Evolutionary conservation across 1,140 invertebrate genomes (phyloP).

Genomic region (Aphelenchoides besseyi): DNA sequence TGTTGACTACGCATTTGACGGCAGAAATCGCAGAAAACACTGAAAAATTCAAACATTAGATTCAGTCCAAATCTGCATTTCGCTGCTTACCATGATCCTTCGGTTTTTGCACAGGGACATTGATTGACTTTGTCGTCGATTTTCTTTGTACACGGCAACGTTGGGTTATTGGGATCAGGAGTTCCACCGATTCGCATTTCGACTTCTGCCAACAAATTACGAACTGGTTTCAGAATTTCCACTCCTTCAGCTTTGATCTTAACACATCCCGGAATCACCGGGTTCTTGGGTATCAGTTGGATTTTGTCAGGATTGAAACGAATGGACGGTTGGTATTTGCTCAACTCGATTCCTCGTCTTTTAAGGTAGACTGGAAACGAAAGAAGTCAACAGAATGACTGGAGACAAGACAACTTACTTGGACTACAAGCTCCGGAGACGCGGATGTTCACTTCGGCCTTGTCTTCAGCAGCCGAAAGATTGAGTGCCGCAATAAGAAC

Average conservation of each 20-base stretch:
- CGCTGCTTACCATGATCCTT: constrained; percentile 55
- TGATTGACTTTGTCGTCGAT: constrained; percentile 63
- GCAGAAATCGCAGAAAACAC: constrained; percentile 62
- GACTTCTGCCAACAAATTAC: constrained; percentile 60
- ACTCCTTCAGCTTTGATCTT: constrained; percentile 63
- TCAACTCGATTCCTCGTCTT: constrained; percentile 58
- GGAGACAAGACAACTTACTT: constrained; percentile 36
- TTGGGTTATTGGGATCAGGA: constrained; percentile 61
- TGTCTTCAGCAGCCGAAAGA: constrained; percentile 41
- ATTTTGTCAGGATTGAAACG: constrained; percentile 62
- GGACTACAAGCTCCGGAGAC: constrained; percentile 62
- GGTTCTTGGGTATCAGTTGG: constrained; percentile 61
- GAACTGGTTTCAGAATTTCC: constrained; percentile 57
- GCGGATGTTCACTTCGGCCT: constrained; percentile 60
- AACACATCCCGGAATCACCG: constrained; percentile 61
- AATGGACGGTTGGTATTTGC: constrained; percentile 58
- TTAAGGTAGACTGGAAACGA: constrained; percentile 55
- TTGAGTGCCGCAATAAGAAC: no score
- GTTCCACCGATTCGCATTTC: constrained; percentile 63
- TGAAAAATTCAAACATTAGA: constrained; percentile 30
- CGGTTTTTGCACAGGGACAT: constrained; percentile 61
- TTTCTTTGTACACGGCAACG: constrained; percentile 60
- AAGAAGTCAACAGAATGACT: not conserved
- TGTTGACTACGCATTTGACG: constrained; percentile 59
- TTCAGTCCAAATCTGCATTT: not conserved